phyloP scores from a whole-genome alignment of 2,888 invertebrate genomes.

The Masnerella sp. region DNA sequence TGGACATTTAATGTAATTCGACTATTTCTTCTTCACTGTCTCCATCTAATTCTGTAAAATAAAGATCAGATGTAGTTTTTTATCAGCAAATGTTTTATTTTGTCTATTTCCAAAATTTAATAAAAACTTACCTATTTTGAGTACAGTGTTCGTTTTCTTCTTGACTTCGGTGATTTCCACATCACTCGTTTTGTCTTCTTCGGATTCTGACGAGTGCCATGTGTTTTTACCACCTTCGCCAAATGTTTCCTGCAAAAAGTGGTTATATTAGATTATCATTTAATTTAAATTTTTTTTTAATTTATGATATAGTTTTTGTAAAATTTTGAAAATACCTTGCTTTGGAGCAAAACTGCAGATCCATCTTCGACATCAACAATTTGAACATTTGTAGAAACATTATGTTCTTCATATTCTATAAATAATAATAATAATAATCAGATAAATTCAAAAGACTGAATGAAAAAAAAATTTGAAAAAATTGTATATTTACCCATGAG shows the following conservation, averaged over 20 bases:
- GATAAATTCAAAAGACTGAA: constrained; percentile 29
- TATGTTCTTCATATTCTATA: constrained; percentile 32
- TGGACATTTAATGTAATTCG: constrained; percentile 67
- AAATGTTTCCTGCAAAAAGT: constrained; percentile 68
- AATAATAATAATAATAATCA: not conserved
- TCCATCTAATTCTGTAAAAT: constrained; percentile 76
- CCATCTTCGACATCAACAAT: constrained; percentile 71
- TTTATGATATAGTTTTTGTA: not conserved
- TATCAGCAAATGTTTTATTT: constrained; percentile 40
- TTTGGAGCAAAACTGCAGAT: constrained; percentile 76
- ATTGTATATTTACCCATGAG: constrained; percentile 66
- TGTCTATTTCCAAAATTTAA: constrained; percentile 3
- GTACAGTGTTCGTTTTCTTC: constrained; percentile 64
- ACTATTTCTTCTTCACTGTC: constrained; percentile 78
- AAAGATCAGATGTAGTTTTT: constrained; percentile 46
- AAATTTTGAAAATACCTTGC: constrained; percentile 61
- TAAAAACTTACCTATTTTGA: constrained; percentile 40
- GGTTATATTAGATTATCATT: no score
- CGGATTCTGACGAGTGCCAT: constrained; percentile 68
- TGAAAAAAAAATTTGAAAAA: no score
- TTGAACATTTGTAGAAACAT: constrained; percentile 46
- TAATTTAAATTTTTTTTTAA: not conserved
- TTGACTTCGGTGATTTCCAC: constrained; percentile 71
- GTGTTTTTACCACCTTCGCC: constrained; percentile 72
- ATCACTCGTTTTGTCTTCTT: constrained; percentile 66